Base-by-base conservation (phyloP, 2,797 vertebrate genomes). In the Acrossocheilus wenchowensis region DNA sequence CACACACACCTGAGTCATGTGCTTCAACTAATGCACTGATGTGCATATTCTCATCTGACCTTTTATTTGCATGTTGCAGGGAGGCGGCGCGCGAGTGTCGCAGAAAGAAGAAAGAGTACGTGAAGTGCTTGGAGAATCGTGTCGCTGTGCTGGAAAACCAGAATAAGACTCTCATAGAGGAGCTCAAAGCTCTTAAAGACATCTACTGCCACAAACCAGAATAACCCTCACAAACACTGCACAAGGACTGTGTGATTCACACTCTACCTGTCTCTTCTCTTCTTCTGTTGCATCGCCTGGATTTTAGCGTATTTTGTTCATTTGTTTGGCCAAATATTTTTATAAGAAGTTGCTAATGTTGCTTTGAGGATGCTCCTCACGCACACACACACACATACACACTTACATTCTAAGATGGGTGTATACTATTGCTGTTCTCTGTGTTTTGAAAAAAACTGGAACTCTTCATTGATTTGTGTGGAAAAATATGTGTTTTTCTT, bases 81-180 rank as follows among this genome's bases (percentile, higher is more conserved):
- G 97, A 99, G 94, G 98, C 98, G 82, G 98, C 98, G 60, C 97
- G 97, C 14, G 98, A 99, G 91, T 99, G 98, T 92, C 97, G 98
- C 94, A 96, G 96, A 95, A 99, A 99, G 96, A 99, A 99, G 97
- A 99, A 99, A 77, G 98, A 99, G 94, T 99, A 98, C 91, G 98
- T 99, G 88, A 98, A 97, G 94, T 99, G 98, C 96, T 96, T 99
- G 95, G 98, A 99, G 94, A 99, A 99, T 93, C 97, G 98, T 7
- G 98, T 99, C 94, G 97, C 97, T 30, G 98, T 98, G 93, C 93
- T 98, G 95, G 98, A 98, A 95, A 99, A 99, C 94, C 97, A 99
- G 96, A 99, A 99, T 97, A 99, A 99, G 96, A 99, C 98, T 92
- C 96, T 99, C 92, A 99, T 99, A 94, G 98, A 99, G 94, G 98